Evolutionary conservation across 2,888 invertebrate species (phyloP).

Genomic region (Pollenia griseotomentosa): DNA sequence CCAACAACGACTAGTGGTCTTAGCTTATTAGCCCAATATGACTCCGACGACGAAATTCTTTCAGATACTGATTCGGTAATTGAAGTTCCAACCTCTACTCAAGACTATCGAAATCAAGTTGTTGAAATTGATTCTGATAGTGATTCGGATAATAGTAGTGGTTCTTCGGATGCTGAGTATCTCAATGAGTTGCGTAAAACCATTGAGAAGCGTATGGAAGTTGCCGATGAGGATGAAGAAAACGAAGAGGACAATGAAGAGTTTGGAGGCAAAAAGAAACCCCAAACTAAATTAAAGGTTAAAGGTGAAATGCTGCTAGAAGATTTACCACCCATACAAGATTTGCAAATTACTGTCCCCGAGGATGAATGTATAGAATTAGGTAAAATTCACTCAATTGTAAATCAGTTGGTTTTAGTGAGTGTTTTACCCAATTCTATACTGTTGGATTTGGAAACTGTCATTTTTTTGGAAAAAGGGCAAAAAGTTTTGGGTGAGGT

Average conservation of each 20-base stretch:
- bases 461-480: conserved; percentile 93
- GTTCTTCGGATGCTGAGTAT: conserved; percentile 78
- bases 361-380: conserved; percentile 90
- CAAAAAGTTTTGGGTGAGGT: conserved; percentile 89
- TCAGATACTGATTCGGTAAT: conserved; percentile 78
- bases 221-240: conserved; percentile 77
- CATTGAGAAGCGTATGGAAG: conserved; percentile 78
- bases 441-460: conserved; percentile 93
- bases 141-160: conserved; percentile 74
- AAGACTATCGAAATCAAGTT: conserved; percentile 76
- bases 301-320: conserved; percentile 85
- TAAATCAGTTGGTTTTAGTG: conserved; percentile 91
- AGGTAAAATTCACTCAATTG: conserved; percentile 89
- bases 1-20: conserved; percentile 74
- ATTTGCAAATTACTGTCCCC: conserved; percentile 91
- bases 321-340: conserved; percentile 92
- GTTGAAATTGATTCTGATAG: conserved; percentile 78
- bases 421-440: conserved; percentile 88
- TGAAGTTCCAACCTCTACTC: conserved; percentile 76
- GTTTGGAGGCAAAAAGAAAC: conserved; percentile 73
- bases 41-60: conserved; percentile 77
- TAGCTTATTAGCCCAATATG: conserved; percentile 80
- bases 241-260: conserved; percentile 79
- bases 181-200: conserved; percentile 77
- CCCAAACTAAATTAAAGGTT: conserved; percentile 79